Percentiles rank a stretch among this genome's conserved stretches.
Evolutionary conservation across 1,140 invertebrate genomes (phyloP).

Genomic region (Homalodisca vitripennis): DNA sequence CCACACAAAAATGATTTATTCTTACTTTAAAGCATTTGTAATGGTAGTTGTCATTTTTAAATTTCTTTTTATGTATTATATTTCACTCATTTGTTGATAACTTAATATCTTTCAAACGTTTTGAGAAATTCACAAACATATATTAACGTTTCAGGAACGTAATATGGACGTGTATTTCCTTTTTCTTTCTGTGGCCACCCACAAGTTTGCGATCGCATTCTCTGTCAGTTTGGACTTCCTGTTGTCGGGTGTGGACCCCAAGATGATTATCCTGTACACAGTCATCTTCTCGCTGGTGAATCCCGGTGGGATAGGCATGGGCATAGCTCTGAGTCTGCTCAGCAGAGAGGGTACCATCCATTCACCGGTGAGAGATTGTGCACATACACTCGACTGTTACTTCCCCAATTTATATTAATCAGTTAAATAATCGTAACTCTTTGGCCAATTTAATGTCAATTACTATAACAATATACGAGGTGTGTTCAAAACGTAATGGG

Average conservation of each 20-base stretch:
- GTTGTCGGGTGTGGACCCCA: not conserved
- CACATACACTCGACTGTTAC: not conserved
- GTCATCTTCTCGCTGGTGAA: not conserved
- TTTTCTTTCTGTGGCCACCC: not conserved
- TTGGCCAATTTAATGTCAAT: no score
- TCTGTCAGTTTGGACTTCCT: constrained; percentile 2
- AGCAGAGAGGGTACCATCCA: not conserved
- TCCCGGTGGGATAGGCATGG: not conserved
- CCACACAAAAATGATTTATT: no score
- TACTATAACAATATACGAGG: no score
- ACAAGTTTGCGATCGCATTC: constrained; percentile 8
- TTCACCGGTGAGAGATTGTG: not conserved
- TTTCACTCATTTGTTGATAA: no score
- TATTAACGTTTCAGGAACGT: not conserved
- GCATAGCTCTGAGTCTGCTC: not conserved
- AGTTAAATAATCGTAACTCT: no score
- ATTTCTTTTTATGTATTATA: no score
- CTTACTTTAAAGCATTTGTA: no score
- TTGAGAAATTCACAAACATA: no score
- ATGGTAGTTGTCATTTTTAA: no score
- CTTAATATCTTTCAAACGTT: no score
- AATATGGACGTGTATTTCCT: not conserved
- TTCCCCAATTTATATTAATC: no score
- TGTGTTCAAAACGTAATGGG: no score
- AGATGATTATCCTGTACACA: not conserved